Conservation (phyloP, 2,888 invertebrate genomes). For the Coecobrya sp. region DNA sequence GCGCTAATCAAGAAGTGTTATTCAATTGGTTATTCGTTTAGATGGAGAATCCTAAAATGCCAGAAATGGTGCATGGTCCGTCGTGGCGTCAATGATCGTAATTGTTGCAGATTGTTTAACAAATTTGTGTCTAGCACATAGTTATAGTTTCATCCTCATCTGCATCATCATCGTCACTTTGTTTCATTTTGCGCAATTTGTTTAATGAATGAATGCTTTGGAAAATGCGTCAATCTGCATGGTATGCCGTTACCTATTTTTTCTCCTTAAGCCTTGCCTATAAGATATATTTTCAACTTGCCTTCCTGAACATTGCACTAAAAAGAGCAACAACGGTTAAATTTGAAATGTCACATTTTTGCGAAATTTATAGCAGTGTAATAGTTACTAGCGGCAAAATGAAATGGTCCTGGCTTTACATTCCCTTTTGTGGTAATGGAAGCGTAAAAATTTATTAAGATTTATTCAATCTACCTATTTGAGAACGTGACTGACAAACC, state of each 20-base stretch:
- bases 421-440: neutral
- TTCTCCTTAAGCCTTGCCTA: neutral
- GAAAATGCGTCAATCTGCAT: neutral
- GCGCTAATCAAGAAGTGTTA: neutral
- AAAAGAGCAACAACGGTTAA: constrained; percentile 41
- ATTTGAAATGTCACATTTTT: constrained; percentile 58
- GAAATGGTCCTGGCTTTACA: constrained; percentile 38
- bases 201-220: neutral
- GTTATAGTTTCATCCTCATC: neutral
- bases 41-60: constrained; percentile 24
- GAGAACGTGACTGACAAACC: constrained; percentile 53
- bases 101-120: neutral
- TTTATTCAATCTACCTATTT: constrained; percentile 47
- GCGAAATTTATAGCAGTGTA: constrained; percentile 25
- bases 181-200: neutral
- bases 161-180: neutral
- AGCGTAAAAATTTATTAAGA: constrained; percentile 44
- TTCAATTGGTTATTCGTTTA: neutral
- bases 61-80: constrained; percentile 54
- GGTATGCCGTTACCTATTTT: constrained; percentile 3
- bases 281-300: neutral
- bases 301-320: neutral
- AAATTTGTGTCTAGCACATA: neutral
- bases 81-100: neutral
- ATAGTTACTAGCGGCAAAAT: constrained; percentile 25